phyloP scores from a whole-genome alignment of 2,888 invertebrate genomes.

The Eurois occulta region DNA sequence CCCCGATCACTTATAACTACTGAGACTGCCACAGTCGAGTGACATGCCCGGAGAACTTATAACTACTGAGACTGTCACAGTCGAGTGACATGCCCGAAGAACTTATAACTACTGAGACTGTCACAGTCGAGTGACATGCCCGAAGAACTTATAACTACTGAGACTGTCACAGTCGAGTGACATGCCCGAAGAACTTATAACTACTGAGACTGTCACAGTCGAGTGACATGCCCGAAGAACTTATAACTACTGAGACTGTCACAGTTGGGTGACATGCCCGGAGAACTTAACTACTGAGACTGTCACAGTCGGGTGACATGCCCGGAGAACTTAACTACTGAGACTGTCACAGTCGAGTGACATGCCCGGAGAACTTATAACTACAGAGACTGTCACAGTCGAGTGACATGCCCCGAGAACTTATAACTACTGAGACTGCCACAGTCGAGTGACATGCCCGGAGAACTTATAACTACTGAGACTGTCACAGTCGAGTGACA shows the following conservation, averaged over 20 bases:
- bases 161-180: not conserved
- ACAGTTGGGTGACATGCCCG: not conserved
- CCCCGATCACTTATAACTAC: too few species aligned
- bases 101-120: not conserved
- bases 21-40: not conserved
- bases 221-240: too few species aligned
- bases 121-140: not conserved
- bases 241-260: not conserved
- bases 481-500: not conserved
- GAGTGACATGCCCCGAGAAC: too few species aligned
- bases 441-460: too few species aligned
- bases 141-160: too few species aligned
- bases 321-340: too few species aligned
- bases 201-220: not conserved
- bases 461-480: too few species aligned
- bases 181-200: too few species aligned
- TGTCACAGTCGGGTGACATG: not conserved
- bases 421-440: not conserved
- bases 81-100: too few species aligned
- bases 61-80: not conserved
- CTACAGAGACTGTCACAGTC: not conserved
- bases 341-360: not conserved
- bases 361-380: too few species aligned
- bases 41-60: too few species aligned
- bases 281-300: too few species aligned